A percentile compares a stretch with the other conserved stretches of the same genome.
phyloP scores from a whole-genome alignment of 2,797 vertebrate genomes.

The Coracias cyanogaster region DNA sequence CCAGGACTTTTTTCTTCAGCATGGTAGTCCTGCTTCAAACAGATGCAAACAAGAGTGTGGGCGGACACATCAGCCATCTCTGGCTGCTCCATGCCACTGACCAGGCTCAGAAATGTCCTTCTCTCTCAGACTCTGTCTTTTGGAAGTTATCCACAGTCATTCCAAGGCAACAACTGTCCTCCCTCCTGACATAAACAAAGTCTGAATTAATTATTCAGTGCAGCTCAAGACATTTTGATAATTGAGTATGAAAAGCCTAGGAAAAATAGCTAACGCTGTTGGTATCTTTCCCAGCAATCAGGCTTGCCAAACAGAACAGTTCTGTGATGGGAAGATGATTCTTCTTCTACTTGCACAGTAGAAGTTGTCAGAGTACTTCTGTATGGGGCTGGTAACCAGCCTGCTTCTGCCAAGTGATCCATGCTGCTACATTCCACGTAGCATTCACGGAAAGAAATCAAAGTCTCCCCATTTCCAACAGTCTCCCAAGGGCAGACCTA shows the following conservation, averaged over 20 bases:
- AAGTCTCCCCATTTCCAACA: not conserved
- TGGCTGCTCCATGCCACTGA: not conserved
- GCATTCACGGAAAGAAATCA: not conserved
- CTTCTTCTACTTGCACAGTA: not conserved
- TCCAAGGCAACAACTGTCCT: not conserved
- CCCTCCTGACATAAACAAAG: not conserved
- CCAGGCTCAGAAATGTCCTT: not conserved
- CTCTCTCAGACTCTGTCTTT: not conserved
- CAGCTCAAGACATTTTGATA: slow-evolving; percentile 21
- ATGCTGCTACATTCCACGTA: not conserved
- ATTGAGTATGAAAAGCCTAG: slow-evolving; percentile 8
- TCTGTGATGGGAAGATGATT: not conserved
- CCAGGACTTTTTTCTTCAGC: not conserved
- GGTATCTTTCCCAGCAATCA: not conserved
- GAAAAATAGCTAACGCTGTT: not conserved
- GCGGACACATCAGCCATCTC: not conserved
- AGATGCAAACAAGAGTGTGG: not conserved
- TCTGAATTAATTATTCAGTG: slow-evolving; percentile 36
- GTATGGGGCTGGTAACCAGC: not conserved
- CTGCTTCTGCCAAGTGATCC: not conserved
- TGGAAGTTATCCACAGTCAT: not conserved
- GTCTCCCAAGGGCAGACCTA: not conserved
- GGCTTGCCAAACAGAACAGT: not conserved
- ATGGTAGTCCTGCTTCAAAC: not conserved
- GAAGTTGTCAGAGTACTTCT: not conserved